Evolutionary conservation across 23 tunicate species (phyloP).

Genomic region (Halocynthia roretzi): DNA sequence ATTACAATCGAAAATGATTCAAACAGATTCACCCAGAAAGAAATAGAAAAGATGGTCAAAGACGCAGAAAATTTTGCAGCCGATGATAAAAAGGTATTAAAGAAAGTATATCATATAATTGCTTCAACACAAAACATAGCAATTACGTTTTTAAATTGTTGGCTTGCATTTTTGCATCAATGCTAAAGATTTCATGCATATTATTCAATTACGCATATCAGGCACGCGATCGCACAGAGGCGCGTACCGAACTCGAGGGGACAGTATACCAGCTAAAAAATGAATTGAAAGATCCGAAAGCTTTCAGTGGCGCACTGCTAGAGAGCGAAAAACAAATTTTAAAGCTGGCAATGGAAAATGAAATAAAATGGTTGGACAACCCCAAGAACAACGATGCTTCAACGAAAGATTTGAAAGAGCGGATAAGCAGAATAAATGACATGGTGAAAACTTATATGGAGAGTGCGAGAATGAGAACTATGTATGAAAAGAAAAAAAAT

Average conservation of each 20-base stretch:
- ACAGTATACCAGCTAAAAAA: constrained; percentile 14
- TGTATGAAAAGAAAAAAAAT: too few species aligned
- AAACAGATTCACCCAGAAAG: constrained; percentile 43
- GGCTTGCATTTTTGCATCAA: neutral
- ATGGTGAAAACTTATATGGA: too few species aligned
- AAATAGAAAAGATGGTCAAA: constrained; percentile 47
- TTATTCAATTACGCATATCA: neutral
- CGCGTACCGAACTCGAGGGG: constrained; percentile 18
- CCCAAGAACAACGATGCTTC: constrained; percentile 10
- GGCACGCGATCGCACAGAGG: constrained; percentile 32
- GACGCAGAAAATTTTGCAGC: constrained; percentile 55
- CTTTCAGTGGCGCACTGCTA: constrained; percentile 12
- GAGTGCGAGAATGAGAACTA: too few species aligned
- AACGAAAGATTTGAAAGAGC: too few species aligned
- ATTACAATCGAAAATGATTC: constrained; percentile 43
- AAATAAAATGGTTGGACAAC: constrained; percentile 36
- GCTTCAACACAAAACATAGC: neutral
- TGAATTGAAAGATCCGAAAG: constrained; percentile 26
- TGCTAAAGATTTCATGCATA: too few species aligned
- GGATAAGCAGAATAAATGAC: too few species aligned
- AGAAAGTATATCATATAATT: neutral
- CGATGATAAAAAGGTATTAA: constrained; percentile 31
- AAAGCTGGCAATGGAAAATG: neutral
- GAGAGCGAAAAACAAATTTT: constrained; percentile 19
- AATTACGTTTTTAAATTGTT: neutral